Evolutionary conservation across 2,797 vertebrate species (phyloP).

Genomic region (Cynopterus sphinx): DNA sequence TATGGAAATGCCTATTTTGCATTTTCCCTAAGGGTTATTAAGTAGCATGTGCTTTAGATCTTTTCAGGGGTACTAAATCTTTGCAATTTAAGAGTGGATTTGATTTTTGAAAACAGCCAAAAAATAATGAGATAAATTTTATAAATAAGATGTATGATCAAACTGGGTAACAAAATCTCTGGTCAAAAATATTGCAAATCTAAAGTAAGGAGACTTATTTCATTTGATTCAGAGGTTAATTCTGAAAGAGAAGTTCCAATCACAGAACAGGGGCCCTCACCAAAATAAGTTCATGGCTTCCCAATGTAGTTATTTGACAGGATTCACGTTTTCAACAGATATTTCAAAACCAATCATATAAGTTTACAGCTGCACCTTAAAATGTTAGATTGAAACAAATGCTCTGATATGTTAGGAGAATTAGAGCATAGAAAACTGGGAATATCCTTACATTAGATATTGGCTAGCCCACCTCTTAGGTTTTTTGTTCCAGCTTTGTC

Average conservation of each 20-base stretch:
- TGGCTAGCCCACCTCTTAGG: not conserved
- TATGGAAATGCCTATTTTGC: not conserved
- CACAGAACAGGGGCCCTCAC: not conserved
- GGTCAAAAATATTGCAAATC: constrained; percentile 21
- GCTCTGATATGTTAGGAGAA: constrained; percentile 5
- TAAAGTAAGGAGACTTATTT: constrained; percentile 46
- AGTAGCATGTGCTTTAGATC: not conserved
- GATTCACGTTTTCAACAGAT: not conserved
- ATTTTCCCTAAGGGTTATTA: not conserved
- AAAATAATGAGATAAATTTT: constrained; percentile 27
- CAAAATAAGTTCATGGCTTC: constrained; percentile 25
- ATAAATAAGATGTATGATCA: not conserved
- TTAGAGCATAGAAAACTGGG: not conserved
- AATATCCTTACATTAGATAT: not conserved
- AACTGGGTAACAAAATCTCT: constrained; percentile 34
- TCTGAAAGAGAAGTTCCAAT: constrained; percentile 15
- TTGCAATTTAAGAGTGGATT: constrained; percentile 1
- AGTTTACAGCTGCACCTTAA: not conserved
- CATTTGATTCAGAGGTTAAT: constrained; percentile 36
- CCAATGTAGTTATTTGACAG: not conserved
- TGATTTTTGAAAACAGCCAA: constrained; percentile 35
- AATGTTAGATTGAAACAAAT: constrained; percentile 36
- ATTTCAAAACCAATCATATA: not conserved
- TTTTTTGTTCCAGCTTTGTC: not conserved
- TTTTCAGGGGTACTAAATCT: not conserved